Conservation (phyloP, 1,140 invertebrate genomes). For the Bombus fervidus region DNA sequence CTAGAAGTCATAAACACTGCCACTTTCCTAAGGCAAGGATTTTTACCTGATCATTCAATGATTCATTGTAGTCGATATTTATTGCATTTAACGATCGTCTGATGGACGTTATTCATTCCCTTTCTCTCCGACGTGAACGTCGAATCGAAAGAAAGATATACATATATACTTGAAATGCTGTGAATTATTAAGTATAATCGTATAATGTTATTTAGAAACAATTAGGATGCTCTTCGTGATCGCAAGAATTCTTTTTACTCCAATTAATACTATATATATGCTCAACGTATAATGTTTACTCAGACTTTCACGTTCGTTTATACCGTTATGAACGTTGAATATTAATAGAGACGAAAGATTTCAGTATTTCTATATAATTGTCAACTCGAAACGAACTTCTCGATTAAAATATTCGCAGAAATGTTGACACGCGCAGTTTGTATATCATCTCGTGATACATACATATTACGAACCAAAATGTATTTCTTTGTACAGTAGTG, state of each 20-base stretch:
- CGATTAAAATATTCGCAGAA: background rate
- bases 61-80: constrained; percentile 11
- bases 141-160: background rate
- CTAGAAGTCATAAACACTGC: constrained; percentile 30
- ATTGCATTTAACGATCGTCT: background rate
- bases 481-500: constrained; percentile 25
- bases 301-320: background rate
- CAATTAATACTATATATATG: background rate
- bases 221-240: background rate
- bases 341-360: background rate
- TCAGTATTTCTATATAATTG: constrained; percentile 8
- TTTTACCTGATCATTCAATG: constrained; percentile 16
- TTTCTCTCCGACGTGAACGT: background rate
- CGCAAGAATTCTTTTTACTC: background rate
- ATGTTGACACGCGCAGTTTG: background rate
- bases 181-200: background rate
- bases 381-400: background rate
- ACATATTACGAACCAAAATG: constrained; percentile 18
- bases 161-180: constrained; percentile 9
- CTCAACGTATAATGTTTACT: background rate
- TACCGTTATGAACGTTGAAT: background rate
- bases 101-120: background rate
- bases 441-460: background rate
- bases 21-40: constrained; percentile 36
- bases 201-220: background rate